Evolutionary conservation across 2,113 vertebrate genomes (phyloP).

Genomic region (Vidua chalybeata): DNA sequence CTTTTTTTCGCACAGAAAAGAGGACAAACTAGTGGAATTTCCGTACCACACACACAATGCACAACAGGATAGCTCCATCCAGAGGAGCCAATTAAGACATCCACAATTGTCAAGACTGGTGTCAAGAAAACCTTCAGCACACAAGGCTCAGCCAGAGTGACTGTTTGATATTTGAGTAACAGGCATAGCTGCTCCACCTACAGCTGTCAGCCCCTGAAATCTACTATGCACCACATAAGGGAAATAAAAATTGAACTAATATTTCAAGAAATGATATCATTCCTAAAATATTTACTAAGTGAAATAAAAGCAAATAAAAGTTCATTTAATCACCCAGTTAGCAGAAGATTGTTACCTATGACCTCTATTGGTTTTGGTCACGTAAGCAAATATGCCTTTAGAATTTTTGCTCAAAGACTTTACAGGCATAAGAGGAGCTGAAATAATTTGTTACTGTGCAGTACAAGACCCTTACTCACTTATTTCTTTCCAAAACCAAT

Average conservation of each 20-base stretch:
- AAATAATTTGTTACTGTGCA: background rate
- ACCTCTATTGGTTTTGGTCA: background rate
- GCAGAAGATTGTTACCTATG: background rate
- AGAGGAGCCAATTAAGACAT: constrained; percentile 83
- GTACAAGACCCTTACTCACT: background rate
- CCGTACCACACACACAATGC: constrained; percentile 88
- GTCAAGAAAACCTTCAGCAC: constrained; percentile 87
- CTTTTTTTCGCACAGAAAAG: background rate
- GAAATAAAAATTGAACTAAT: background rate
- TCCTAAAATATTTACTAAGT: background rate
- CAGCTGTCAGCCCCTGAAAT: constrained; percentile 82
- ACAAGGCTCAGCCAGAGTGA: constrained; percentile 86
- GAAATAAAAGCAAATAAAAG: background rate
- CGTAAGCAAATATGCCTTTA: background rate
- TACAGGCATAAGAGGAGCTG: background rate
- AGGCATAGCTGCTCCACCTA: constrained; percentile 87
- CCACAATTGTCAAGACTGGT: constrained; percentile 86
- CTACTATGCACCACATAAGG: background rate
- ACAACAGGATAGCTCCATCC: constrained; percentile 85
- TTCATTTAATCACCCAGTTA: background rate
- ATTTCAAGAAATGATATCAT: background rate
- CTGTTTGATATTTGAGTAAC: constrained; percentile 86
- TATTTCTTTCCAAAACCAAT: background rate
- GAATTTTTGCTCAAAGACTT: background rate
- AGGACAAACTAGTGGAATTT: background rate